A percentile compares a stretch with the other conserved stretches of the same genome.
phyloP scores from a whole-genome alignment of 2,888 invertebrate species.

The Hetaerina titia region DNA sequence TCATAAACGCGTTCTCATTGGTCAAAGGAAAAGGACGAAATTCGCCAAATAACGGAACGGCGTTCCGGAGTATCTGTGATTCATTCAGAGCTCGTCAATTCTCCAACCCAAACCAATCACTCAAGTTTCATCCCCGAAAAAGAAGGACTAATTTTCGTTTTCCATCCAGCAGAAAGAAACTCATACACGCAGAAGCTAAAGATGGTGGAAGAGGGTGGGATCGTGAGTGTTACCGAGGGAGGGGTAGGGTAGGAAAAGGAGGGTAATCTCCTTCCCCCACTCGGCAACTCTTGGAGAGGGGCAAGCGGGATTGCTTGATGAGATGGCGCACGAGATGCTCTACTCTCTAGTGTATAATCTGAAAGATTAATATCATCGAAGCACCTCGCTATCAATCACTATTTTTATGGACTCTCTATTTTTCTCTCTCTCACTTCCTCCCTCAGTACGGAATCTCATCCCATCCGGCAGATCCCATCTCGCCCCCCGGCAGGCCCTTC shows the following conservation, averaged over 20 bases:
- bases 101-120: background rate
- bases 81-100: constrained; percentile 20
- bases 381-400: constrained; percentile 56
- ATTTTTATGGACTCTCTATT: constrained; percentile 47
- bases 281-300: background rate
- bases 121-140: background rate
- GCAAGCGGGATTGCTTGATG: constrained; percentile 6
- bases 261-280: background rate
- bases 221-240: background rate
- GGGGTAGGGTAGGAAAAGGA: background rate
- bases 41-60: background rate
- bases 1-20: background rate
- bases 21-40: background rate
- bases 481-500: background rate
- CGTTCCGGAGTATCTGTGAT: background rate
- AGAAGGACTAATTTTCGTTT: background rate
- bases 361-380: constrained; percentile 63
- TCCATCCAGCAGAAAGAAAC: background rate
- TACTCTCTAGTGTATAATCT: constrained; percentile 12
- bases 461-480: background rate
- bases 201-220: background rate
- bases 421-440: background rate
- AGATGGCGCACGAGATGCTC: constrained; percentile 46
- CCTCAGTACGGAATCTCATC: background rate
- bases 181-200: background rate